phyloP scores from a whole-genome alignment of 2,888 invertebrate genomes.

The Dynastes tityus region DNA sequence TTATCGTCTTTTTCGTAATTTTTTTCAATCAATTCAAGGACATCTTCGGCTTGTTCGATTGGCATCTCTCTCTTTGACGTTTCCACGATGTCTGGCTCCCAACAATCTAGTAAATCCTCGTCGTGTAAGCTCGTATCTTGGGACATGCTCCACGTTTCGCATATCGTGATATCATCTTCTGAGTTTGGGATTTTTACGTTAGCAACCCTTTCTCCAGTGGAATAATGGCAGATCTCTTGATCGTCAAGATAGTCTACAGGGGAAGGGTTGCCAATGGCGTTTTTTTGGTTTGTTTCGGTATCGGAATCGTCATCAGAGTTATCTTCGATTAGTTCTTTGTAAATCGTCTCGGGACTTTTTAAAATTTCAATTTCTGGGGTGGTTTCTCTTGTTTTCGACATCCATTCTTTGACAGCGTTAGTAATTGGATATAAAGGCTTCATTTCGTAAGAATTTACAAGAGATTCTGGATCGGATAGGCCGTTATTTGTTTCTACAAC shows the following conservation, averaged over 20 bases:
- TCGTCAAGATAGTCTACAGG: slow-evolving; percentile 35
- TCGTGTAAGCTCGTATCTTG: slow-evolving; percentile 30
- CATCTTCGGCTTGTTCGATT: slow-evolving; percentile 61
- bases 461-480: slow-evolving; percentile 1
- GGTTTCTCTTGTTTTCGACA: slow-evolving; percentile 69
- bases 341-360: slow-evolving; percentile 67
- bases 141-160: slow-evolving; percentile 40
- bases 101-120: slow-evolving; percentile 35
- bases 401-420: slow-evolving; percentile 76
- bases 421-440: slow-evolving; percentile 71
- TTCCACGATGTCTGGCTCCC: slow-evolving; percentile 25
- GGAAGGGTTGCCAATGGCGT: slow-evolving; percentile 30
- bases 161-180: slow-evolving; percentile 51
- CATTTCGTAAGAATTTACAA: neutral
- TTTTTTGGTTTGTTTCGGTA: slow-evolving; percentile 51
- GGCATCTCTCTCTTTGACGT: slow-evolving; percentile 4
- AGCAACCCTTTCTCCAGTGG: slow-evolving; percentile 58
- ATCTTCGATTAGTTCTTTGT: slow-evolving; percentile 62
- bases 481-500: too few relatives aligned
- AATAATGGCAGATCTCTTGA: slow-evolving; percentile 66
- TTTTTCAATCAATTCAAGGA: slow-evolving; percentile 67
- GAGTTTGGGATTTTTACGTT: slow-evolving; percentile 4
- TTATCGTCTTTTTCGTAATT: slow-evolving; percentile 69
- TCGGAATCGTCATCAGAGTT: slow-evolving; percentile 52
- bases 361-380: slow-evolving; percentile 69